Evolutionary conservation across 2,797 vertebrate species (phyloP).

Genomic region (Coracias cyanogaster): DNA sequence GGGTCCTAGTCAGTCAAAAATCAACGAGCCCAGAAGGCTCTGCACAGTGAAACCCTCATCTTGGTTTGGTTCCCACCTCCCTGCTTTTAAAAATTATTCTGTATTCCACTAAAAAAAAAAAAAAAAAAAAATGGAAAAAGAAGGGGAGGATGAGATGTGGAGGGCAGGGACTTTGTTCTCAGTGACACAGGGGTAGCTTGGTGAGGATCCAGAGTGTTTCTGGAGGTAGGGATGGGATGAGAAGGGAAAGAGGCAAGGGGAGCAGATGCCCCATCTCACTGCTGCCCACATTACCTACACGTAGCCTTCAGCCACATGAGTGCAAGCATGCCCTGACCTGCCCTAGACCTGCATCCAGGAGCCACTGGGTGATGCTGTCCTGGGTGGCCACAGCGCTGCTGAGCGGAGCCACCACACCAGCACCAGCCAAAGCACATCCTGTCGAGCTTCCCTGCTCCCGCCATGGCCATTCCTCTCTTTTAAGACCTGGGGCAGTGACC

Average conservation of each 20-base stretch:
- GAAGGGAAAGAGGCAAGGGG: too few species aligned
- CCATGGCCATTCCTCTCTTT: rapidly evolving
- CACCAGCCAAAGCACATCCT: background rate
- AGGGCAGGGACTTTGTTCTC: background rate
- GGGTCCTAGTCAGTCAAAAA: background rate
- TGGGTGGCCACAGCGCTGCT: rapidly evolving
- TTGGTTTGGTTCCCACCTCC: background rate
- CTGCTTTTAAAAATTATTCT: background rate
- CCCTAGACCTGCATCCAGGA: rapidly evolving
- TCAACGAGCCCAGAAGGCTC: rapidly evolving
- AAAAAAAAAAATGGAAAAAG: background rate
- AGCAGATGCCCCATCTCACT: rapidly evolving
- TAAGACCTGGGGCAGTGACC: background rate
- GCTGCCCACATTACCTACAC: background rate
- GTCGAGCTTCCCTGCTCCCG: rapidly evolving
- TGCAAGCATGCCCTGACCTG: rapidly evolving
- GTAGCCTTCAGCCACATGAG: background rate
- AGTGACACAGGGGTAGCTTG: rapidly evolving
- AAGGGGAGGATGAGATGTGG: rapidly evolving
- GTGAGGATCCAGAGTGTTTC: background rate
- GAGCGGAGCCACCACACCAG: rapidly evolving
- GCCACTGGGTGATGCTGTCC: rapidly evolving
- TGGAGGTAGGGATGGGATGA: background rate
- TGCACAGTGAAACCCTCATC: background rate
- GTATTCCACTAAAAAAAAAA: background rate